A percentile compares a stretch with the other conserved stretches of the same genome.
These are phyloP conservation scores for Diorhabda elongata DNA, from an alignment of 1,140 invertebrate genomes.

Conservation along the genomic window DNA sequence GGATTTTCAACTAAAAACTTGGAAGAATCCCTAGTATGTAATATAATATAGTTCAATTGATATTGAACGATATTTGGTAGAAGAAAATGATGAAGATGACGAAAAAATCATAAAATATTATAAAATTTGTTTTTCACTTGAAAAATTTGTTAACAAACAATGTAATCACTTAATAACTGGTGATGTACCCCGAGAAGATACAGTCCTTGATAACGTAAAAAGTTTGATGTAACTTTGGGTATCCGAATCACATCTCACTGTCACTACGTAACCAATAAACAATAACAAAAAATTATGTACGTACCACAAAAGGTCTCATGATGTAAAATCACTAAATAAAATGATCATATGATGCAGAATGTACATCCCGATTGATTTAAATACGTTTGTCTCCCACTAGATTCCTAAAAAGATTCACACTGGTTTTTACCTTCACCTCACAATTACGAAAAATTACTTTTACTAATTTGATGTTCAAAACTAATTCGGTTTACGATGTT, in stretches of 20 bases:
- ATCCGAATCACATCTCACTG: slow-evolving; percentile 7
- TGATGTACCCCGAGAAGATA: too few species aligned
- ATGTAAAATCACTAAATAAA: slow-evolving; percentile 19
- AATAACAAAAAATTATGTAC: slow-evolving; percentile 12
- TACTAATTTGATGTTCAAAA: slow-evolving; percentile 18
- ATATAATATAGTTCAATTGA: too few species aligned
- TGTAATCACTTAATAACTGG: too few species aligned
- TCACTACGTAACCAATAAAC: background rate
- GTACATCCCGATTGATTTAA: slow-evolving; percentile 22
- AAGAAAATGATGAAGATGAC: too few species aligned
- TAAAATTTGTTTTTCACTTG: too few species aligned
- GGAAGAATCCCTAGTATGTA: too few species aligned
- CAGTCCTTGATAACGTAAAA: too few species aligned
- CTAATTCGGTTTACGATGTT: slow-evolving; percentile 7
- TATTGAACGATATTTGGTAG: too few species aligned
- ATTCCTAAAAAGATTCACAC: slow-evolving; percentile 17
- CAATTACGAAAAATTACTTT: slow-evolving; percentile 22
- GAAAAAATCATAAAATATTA: too few species aligned
- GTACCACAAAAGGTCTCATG: slow-evolving; percentile 21
- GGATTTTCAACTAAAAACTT: too few species aligned
- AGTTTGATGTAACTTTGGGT: background rate
- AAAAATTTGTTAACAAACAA: too few species aligned
- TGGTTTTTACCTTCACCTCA: slow-evolving; percentile 21
- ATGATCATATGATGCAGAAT: slow-evolving; percentile 21
- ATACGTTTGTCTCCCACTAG: slow-evolving; percentile 21